These are phyloP conservation scores for Drosophila erecta DNA, from an alignment of 1,140 invertebrate species.

Conservation along the genomic window DNA sequence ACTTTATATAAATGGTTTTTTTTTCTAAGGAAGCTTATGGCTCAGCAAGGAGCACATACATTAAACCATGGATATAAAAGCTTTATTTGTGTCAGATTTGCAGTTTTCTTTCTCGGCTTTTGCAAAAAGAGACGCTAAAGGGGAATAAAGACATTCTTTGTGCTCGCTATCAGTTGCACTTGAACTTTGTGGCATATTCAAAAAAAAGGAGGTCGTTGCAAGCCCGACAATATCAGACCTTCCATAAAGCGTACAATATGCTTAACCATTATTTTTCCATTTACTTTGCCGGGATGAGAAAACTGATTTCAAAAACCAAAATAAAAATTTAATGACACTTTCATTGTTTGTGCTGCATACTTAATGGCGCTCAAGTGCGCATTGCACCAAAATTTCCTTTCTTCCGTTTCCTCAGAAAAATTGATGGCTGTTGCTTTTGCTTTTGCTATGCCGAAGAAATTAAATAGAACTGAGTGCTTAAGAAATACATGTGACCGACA, in stretches of 20 bases:
- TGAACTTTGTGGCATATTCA: conserved; percentile 19
- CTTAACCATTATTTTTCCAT: conserved; percentile 8
- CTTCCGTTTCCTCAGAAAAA: conserved; percentile 17
- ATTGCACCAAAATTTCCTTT: conserved; percentile 2
- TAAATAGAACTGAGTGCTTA: neutral
- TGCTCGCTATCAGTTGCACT: conserved; percentile 11
- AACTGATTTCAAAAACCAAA: conserved; percentile 16
- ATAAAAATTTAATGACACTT: conserved; percentile 20
- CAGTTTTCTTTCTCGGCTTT: conserved; percentile 1
- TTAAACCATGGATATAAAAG: conserved; percentile 4
- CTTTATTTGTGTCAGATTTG: conserved; percentile 18
- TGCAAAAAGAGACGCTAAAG: neutral
- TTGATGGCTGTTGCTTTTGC: conserved; percentile 2
- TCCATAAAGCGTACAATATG: neutral
- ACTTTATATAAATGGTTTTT: conserved; percentile 30
- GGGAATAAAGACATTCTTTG: conserved; percentile 1
- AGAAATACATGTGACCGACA: no score
- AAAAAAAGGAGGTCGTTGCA: conserved; percentile 3
- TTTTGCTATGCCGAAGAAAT: neutral
- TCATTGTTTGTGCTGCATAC: conserved; percentile 27
- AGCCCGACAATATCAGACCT: neutral
- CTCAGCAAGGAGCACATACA: conserved; percentile 16
- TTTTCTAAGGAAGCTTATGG: conserved; percentile 41
- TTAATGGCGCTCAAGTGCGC: conserved; percentile 17
- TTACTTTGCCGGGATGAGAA: conserved; percentile 4